Evolutionary conservation across 2,888 invertebrate genomes (phyloP).

Genomic region (Cataglyphis rosenhaueri): DNA sequence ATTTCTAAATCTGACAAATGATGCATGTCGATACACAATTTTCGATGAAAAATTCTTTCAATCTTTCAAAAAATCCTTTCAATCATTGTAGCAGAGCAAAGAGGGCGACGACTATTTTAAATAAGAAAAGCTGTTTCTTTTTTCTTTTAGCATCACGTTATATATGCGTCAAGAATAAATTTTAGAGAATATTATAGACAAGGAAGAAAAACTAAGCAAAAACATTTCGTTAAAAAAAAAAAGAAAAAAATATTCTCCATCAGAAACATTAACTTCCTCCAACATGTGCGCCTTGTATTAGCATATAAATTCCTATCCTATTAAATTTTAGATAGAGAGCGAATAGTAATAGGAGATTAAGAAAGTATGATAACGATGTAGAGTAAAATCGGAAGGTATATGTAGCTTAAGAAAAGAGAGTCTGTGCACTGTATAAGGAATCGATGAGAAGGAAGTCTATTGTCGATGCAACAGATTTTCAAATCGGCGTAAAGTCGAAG

Average conservation of each 20-base stretch:
- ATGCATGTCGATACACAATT: not conserved
- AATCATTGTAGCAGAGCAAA: not conserved
- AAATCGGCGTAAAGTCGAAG: not conserved
- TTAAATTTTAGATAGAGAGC: not conserved
- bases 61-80: not conserved
- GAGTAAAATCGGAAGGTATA: not conserved
- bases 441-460: not conserved
- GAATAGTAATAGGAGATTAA: constrained; percentile 3
- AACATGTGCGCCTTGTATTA: not conserved
- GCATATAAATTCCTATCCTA: not conserved
- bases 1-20: constrained; percentile 9
- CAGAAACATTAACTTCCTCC: not conserved
- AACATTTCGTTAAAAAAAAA: not conserved
- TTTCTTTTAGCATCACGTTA: not conserved
- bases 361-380: not conserved
- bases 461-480: constrained; percentile 9
- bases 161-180: not conserved
- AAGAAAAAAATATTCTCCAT: not conserved
- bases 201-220: not conserved
- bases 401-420: not conserved
- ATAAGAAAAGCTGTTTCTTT: not conserved
- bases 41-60: not conserved
- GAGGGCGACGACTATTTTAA: not conserved
- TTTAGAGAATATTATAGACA: not conserved
- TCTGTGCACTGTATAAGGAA: not conserved